Evolutionary conservation across 1,140 invertebrate species (phyloP), one percentile per base, ranked within the genome.

Genomic region (Apis mellifera): DNA sequence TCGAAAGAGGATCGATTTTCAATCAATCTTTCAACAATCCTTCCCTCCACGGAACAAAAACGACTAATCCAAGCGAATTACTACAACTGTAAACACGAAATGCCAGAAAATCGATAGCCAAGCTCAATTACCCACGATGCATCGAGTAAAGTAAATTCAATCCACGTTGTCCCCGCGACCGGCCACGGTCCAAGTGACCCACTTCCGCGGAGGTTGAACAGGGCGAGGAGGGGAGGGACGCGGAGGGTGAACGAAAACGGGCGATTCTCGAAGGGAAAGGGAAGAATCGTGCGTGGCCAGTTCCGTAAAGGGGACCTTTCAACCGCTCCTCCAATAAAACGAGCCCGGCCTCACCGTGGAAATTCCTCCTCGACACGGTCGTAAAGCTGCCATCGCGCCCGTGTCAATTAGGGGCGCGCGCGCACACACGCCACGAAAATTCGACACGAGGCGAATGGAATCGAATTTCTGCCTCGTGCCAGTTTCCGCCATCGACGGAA

Each of bases 281-380:
- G 32, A 72, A 57, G 48, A 62, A 60, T 3, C 60, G 48, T 69
- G 54, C 72, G 70, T 59, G 50, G 26, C 78, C 52, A n/a, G 77
- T 72, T 62, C 48, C 77, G 77, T 57, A 55, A 80, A 60, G 42
- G 15, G 69, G 85, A 57, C 82, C n/a, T 74, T 78, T 84, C 57
- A 86, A 82, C 60, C 55, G 68, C 68, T 9, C 64, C 73, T 71
- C 65, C 85, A 84, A 71, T 88, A 88, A 88, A 88, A 55, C 54
- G 68, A 54, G 26, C 42, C 70, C 72, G 52, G 26, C 72, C 48
- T 60, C n/a, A 15, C 55, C n/a, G 54, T 59, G 74, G 65, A 79
- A 72, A 83, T 72, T 59, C 68, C 72, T 78, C 81, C 64, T 82
- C 50, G 23, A 32, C n/a, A 57, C 23, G 55, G 12, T 66, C 72